Evolutionary conservation across 2,888 invertebrate genomes (phyloP).

Genomic region (Andrena fulva): DNA sequence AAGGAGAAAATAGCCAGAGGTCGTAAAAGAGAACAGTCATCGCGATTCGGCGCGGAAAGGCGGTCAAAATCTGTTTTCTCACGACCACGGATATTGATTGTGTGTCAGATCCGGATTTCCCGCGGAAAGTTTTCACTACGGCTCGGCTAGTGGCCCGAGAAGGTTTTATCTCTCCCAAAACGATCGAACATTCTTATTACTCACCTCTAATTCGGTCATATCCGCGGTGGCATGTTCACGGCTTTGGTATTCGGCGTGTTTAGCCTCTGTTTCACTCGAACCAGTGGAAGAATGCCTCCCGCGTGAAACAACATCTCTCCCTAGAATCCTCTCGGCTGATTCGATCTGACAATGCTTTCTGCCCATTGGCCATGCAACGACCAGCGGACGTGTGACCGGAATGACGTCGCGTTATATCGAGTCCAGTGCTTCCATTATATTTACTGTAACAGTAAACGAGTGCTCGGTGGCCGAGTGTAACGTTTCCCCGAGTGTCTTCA

Average conservation of each 20-base stretch:
- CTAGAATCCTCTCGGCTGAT: constrained; percentile 51
- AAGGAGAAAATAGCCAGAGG: constrained; percentile 11
- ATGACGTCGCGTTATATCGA: constrained; percentile 52
- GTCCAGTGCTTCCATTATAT: constrained; percentile 39
- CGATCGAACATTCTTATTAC: not conserved
- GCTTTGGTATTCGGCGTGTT: constrained; percentile 3
- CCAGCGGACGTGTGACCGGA: constrained; percentile 56
- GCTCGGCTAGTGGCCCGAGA: not conserved
- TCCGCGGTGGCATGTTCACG: not conserved
- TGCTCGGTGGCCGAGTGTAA: constrained; percentile 17
- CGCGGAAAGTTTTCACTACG: not conserved
- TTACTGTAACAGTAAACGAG: constrained; percentile 27
- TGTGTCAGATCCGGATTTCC: constrained; percentile 32
- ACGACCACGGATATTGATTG: constrained; percentile 61
- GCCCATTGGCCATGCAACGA: constrained; percentile 57
- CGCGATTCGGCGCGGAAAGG: constrained; percentile 48
- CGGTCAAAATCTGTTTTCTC: constrained; percentile 54
- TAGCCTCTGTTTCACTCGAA: not conserved
- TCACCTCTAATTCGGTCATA: not conserved
- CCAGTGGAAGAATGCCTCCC: constrained; percentile 23
- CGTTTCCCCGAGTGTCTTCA: constrained; percentile 23
- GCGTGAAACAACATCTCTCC: constrained; percentile 46
- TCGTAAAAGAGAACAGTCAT: constrained; percentile 63
- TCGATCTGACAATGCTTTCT: constrained; percentile 67
- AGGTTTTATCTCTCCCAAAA: not conserved